Evolutionary conservation across 1,140 invertebrate species (phyloP), one percentile per base, ranked within the genome.

Genomic region (Trichonephila clavipes): DNA sequence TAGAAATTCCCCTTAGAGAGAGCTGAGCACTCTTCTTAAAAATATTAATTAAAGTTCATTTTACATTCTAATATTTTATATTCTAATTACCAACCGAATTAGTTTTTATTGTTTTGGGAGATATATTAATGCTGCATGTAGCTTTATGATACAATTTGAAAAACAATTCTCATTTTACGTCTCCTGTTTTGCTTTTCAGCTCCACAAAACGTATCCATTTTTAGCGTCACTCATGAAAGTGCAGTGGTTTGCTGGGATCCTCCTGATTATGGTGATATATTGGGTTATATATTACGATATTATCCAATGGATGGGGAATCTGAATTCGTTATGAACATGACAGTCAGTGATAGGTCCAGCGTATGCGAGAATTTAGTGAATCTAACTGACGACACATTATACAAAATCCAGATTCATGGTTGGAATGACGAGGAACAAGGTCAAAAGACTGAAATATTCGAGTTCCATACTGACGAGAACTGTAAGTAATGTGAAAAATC

Each of bases 171-270:
- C 40, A 44, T 21, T 40, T 28, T 82, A 61, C 8, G 62, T 85
- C 19, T 24, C 19, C 5, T 44, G 10, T 24, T 14, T 69, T 69
- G 1, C 44, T 19, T 88, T 89, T 24, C 77, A 94, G 94, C 85
- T 51, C 94, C 94, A n/a, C 28, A 28, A 21, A 83, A 90, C 12
- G 72, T 94, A 7, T 59, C 51, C 3, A 10, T 90, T 18, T 12
- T 18, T 12, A 93, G 89, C 19, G 62, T 94, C 4, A 91, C 88
- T 3, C 82, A 59, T 6, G n/a, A 72, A 18, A 69, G 61, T 44
- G 92, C 89, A n/a, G 24, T 58, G 16, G 69, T 94, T 19, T 95
- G 94, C 59, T 95, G 92, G 94, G 34, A 86, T 21, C 28, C 40
- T 0, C 94, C 94, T 12, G 12, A n/a, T 14, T 88, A 85, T 58